Percentiles rank a stretch among this genome's conserved stretches.
These are phyloP conservation scores for Myiothlypis chrysogaster DNA, from an alignment of 2,797 vertebrate species.

Conservation along the genomic window DNA sequence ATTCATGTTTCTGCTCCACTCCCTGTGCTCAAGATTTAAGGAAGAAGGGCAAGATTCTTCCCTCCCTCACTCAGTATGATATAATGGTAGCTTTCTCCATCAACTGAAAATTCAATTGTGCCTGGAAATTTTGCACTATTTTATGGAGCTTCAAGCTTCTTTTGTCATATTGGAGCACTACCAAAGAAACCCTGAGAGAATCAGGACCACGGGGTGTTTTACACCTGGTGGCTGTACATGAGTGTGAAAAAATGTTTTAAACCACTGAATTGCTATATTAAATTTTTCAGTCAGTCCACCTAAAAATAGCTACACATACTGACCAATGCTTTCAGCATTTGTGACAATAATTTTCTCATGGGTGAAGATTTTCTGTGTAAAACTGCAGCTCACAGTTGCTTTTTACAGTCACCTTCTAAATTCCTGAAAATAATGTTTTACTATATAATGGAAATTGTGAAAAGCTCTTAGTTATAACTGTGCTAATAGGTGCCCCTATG, in stretches of 20 bases:
- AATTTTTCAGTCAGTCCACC: slow-evolving; percentile 14
- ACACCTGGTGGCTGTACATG: neutral
- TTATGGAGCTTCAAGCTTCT: neutral
- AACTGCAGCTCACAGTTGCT: slow-evolving; percentile 32
- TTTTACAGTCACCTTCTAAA: slow-evolving; percentile 41
- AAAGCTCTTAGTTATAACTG: neutral
- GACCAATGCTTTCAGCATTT: slow-evolving; percentile 20
- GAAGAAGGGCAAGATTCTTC: neutral
- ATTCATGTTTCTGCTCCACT: neutral
- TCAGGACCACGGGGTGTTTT: neutral
- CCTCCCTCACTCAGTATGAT: neutral
- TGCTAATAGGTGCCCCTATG: neutral
- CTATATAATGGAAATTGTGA: slow-evolving; percentile 38
- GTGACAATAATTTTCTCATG: slow-evolving; percentile 51
- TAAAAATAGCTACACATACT: slow-evolving; percentile 34
- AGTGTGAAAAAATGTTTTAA: slow-evolving; percentile 20
- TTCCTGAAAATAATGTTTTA: slow-evolving; percentile 30
- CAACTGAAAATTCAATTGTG: neutral
- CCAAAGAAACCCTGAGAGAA: neutral
- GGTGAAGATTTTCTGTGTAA: slow-evolving; percentile 14
- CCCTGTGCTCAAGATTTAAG: neutral
- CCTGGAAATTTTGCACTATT: neutral
- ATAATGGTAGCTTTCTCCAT: neutral
- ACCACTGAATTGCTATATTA: neutral
- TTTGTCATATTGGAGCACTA: neutral